Evolutionary conservation across 2,113 vertebrate genomes (phyloP).

Genomic region (Lamprotornis superbus): DNA sequence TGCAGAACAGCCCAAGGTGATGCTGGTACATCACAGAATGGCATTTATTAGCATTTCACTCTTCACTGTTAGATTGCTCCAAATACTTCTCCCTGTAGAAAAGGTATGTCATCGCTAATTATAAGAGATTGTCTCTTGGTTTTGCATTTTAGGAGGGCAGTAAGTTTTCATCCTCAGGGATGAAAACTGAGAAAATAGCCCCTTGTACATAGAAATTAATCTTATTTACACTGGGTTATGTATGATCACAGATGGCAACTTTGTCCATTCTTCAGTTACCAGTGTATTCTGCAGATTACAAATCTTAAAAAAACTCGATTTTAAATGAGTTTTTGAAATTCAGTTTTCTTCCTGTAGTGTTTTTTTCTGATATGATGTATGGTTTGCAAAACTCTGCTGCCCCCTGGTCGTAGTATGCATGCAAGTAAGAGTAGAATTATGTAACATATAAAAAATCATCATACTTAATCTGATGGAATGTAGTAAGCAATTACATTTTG

Average conservation of each 20-base stretch:
- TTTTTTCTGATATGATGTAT: background rate
- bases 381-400: conserved; percentile 55
- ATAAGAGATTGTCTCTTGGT: background rate
- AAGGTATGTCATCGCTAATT: conserved; percentile 78
- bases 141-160: background rate
- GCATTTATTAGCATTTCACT: conserved; percentile 83
- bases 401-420: conserved; percentile 39
- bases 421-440: background rate
- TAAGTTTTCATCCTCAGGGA: background rate
- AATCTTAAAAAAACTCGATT: background rate
- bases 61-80: conserved; percentile 84
- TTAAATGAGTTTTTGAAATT: background rate
- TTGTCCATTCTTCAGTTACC: background rate
- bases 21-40: conserved; percentile 83
- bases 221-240: background rate
- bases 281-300: background rate
- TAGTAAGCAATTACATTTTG: background rate
- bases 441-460: background rate
- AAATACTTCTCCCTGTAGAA: conserved; percentile 88
- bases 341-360: background rate
- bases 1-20: conserved; percentile 69
- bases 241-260: background rate
- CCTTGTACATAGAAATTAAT: background rate
- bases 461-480: background rate
- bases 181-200: background rate